Conservation (phyloP, 2,888 invertebrate genomes). For the Eilema caniola region DNA sequence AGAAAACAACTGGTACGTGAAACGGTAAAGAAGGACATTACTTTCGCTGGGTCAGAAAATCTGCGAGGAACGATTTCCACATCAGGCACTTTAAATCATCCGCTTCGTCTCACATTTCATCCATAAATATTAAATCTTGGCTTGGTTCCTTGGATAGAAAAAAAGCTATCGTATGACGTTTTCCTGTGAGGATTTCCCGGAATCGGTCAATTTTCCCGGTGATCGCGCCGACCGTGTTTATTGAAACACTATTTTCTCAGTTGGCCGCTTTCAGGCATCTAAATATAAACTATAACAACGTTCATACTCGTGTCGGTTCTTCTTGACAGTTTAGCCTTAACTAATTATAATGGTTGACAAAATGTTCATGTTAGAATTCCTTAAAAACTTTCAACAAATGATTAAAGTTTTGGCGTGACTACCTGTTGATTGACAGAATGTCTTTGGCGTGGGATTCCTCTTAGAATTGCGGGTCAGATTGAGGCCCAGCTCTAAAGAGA, state of each 20-base stretch:
- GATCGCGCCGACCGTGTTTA: constrained; percentile 81
- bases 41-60: constrained; percentile 85
- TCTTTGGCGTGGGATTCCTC: no score
- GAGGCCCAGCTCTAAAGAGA: no score
- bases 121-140: constrained; percentile 86
- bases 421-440: no score
- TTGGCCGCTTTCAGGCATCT: constrained; percentile 68
- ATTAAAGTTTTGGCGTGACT: background rate
- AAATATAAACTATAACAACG: constrained; percentile 65
- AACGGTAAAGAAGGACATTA: constrained; percentile 83
- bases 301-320: constrained; percentile 32
- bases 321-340: constrained; percentile 34
- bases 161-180: constrained; percentile 81
- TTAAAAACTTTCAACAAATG: no score
- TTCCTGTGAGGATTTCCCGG: constrained; percentile 79
- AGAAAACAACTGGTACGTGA: constrained; percentile 84
- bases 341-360: constrained; percentile 14
- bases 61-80: constrained; percentile 84
- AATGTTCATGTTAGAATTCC: constrained; percentile 1
- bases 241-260: constrained; percentile 84
- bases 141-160: constrained; percentile 78
- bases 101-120: constrained; percentile 85
- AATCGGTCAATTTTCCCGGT: constrained; percentile 85
- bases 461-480: no score
- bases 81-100: constrained; percentile 86